Evolutionary conservation across 2,797 vertebrate species (phyloP).

Genomic region (Sebastes dallii): DNA sequence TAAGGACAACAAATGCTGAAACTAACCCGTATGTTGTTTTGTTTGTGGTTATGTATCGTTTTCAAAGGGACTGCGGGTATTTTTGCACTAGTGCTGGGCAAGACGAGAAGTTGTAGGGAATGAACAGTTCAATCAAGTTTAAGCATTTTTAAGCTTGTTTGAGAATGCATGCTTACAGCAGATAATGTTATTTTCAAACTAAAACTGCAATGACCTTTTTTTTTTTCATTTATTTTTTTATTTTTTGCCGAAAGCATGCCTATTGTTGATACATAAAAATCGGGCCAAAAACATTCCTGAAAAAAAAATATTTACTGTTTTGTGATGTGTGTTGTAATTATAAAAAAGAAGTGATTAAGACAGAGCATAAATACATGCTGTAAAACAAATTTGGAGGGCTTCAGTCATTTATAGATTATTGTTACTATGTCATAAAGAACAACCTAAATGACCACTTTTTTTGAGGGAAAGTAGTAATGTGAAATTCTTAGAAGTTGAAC

Average conservation of each 20-base stretch:
- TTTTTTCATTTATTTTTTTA: not conserved
- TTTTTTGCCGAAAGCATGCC: slow-evolving; percentile 50
- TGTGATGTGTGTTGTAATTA: slow-evolving; percentile 3
- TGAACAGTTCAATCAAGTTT: slow-evolving; percentile 35
- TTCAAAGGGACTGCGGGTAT: slow-evolving; percentile 70
- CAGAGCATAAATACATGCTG: not conserved
- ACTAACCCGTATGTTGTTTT: slow-evolving; percentile 47
- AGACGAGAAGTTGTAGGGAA: slow-evolving; percentile 40
- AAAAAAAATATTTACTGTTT: not conserved
- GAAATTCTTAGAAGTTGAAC: slow-evolving; percentile 25
- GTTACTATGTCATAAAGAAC: not conserved
- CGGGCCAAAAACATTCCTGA: not conserved
- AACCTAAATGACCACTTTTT: not conserved
- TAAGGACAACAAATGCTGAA: slow-evolving; percentile 50
- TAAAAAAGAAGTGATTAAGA: not conserved
- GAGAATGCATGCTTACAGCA: slow-evolving; percentile 60
- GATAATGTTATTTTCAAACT: slow-evolving; percentile 30
- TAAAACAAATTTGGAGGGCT: not conserved
- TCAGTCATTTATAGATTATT: not conserved
- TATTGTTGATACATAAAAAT: slow-evolving; percentile 9
- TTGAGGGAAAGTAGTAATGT: not conserved
- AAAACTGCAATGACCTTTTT: slow-evolving; percentile 28
- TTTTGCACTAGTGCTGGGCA: slow-evolving; percentile 75
- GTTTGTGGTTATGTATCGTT: slow-evolving; percentile 69
- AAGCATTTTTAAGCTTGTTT: slow-evolving; percentile 48